Base-by-base conservation (phyloP, 2,113 vertebrate species). In the Scartelaos histophorus region DNA sequence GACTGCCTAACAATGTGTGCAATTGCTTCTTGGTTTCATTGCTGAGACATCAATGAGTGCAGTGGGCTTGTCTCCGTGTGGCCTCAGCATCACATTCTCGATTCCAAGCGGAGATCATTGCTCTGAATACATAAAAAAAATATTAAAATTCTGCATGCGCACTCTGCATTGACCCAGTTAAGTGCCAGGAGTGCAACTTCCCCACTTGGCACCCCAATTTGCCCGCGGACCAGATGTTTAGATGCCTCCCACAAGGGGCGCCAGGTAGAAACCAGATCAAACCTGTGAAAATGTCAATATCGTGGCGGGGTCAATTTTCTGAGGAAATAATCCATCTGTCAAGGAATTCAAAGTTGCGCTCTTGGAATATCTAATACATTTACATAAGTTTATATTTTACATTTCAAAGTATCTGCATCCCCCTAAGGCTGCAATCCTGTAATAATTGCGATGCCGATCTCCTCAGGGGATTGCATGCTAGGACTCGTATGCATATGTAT, bases 161-260 rank as follows among this genome's bases (percentile, higher is more conserved):
- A 7, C 53, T 74, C 76, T 24, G 43, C 76, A 76, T 74, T 76
- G 77, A 86, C 80, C 77, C 77, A 81, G 85, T 78, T 85, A 74
- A 51, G 66, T 25, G 56, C 67, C 60, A 61, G 15, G 57, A 72
- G 73, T 79, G 72, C 74, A 35, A 56, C 78, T 83, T 67, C 7
- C 29, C 72, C 70, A 84, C 62, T 79, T 71, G 72, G 76, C 38
- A 68, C 78, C 75, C 87, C 81, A 89, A 66, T 88, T 89, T 89
- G 69, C 35, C 4, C 81, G 70, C 24, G 22, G 65, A 66, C 73
- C 88, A 91, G 90, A 88, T 91, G 87, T 89, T 85, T 73, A 67
- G 75, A 79, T 71, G 75, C 51, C 21, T 67, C 22, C 22, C 73
- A 78, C 69, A 65, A 51, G 54, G 75, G 83, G 80, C 56, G 3